Evolutionary conservation across 1,140 invertebrate genomes (phyloP).

Genomic region (Aricia agestis): DNA sequence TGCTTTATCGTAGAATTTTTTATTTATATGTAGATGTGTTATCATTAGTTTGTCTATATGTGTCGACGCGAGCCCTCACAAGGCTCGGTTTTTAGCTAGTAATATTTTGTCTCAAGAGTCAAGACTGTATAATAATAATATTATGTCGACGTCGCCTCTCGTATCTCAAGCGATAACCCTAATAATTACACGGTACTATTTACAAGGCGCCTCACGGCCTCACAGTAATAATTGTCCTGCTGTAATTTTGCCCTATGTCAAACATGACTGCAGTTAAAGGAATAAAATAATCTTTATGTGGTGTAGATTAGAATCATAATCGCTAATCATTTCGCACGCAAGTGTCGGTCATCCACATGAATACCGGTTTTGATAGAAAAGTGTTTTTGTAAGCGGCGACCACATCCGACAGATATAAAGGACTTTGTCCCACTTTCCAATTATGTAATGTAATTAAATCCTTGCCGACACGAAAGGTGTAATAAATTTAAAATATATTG

Average conservation of each 20-base stretch:
- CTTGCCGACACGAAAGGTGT: not conserved
- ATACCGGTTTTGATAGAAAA: slow-evolving; percentile 3
- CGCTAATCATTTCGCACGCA: slow-evolving; percentile 6
- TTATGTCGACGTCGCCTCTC: too few species aligned
- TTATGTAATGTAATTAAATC: not conserved
- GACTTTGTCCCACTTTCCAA: not conserved
- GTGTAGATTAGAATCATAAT: not conserved
- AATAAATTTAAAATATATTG: too few species aligned
- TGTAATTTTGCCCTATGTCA: not conserved
- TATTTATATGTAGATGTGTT: too few species aligned
- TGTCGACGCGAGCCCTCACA: too few species aligned
- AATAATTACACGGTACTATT: not conserved
- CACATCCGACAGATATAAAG: not conserved
- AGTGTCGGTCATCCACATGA: not conserved
- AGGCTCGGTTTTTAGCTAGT: too few species aligned
- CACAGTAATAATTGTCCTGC: not conserved
- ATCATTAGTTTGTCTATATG: too few species aligned
- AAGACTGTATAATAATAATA: too few species aligned
- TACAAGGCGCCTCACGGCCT: too few species aligned
- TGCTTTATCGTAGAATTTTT: too few species aligned
- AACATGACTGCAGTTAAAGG: not conserved
- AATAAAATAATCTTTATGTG: slow-evolving; percentile 13
- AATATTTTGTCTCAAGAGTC: too few species aligned
- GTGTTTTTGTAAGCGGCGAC: not conserved
- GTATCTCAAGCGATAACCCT: not conserved